phyloP scores from a whole-genome alignment of 2,797 vertebrate genomes.

The Trichosurus vulpecula region DNA sequence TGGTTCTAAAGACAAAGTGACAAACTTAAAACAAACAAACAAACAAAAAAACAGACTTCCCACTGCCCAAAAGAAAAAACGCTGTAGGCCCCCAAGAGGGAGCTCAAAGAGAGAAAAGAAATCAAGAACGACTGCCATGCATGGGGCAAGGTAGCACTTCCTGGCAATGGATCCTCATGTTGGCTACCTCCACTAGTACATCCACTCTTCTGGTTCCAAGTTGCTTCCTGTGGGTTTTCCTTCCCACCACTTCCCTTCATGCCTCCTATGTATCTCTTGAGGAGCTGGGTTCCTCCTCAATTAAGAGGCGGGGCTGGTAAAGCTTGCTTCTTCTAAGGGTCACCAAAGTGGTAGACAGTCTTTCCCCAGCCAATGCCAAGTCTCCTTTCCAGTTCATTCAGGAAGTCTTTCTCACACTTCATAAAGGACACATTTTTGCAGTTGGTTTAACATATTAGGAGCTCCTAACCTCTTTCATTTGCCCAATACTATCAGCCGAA shows the following conservation, averaged over 20 bases:
- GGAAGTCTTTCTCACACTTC: neutral
- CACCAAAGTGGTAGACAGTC: neutral
- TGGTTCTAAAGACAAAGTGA: neutral
- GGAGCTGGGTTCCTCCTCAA: neutral
- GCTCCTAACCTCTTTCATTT: neutral
- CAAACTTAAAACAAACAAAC: neutral
- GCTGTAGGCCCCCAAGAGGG: neutral
- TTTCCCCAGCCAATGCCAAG: neutral
- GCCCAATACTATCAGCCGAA: neutral
- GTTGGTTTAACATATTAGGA: neutral
- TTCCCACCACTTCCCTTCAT: too few relatives aligned
- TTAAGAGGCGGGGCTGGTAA: neutral
- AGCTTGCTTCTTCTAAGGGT: neutral
- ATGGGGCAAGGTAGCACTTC: neutral
- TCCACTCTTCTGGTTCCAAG: neutral
- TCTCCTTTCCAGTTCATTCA: neutral
- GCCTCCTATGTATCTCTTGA: neutral
- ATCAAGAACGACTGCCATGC: neutral
- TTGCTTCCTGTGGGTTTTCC: neutral
- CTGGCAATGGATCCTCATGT: neutral
- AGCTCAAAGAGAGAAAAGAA: neutral
- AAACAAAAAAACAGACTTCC: neutral
- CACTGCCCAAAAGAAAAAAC: neutral
- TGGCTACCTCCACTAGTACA: neutral
- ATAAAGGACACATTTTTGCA: neutral